Conservation (phyloP, 2,797 vertebrate species). For the Gymnothorax reevesii region DNA sequence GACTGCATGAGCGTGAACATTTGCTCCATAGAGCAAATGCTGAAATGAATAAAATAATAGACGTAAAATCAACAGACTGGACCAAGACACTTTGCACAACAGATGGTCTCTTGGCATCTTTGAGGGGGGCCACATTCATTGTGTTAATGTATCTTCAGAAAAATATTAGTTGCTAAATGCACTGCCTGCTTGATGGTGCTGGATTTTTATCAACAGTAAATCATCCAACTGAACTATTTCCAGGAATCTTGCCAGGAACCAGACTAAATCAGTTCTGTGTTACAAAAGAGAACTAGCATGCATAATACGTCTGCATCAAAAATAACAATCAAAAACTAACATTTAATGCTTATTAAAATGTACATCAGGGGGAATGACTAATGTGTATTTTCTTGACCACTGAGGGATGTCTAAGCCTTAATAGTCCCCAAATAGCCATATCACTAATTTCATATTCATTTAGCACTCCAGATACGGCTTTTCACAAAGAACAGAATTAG, state of each 20-base stretch:
- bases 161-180: background rate
- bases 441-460: background rate
- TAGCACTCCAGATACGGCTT: background rate
- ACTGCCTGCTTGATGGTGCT: background rate
- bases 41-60: background rate
- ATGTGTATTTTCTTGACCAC: background rate
- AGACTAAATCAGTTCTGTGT: background rate
- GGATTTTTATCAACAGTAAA: background rate
- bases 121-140: background rate
- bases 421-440: background rate
- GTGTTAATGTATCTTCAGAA: conserved; percentile 4
- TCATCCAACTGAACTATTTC: background rate
- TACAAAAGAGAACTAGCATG: background rate
- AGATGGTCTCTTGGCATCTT: conserved; percentile 12
- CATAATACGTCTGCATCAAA: background rate
- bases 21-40: background rate
- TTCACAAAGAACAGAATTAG: background rate
- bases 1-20: background rate
- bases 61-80: background rate
- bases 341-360: background rate
- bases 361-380: background rate
- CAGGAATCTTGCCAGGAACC: conserved; percentile 2
- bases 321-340: background rate
- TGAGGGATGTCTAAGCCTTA: background rate
- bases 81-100: background rate